These are phyloP conservation scores for Micromesistius poutassou DNA, from an alignment of 2,797 vertebrate species.

Conservation along the genomic window DNA sequence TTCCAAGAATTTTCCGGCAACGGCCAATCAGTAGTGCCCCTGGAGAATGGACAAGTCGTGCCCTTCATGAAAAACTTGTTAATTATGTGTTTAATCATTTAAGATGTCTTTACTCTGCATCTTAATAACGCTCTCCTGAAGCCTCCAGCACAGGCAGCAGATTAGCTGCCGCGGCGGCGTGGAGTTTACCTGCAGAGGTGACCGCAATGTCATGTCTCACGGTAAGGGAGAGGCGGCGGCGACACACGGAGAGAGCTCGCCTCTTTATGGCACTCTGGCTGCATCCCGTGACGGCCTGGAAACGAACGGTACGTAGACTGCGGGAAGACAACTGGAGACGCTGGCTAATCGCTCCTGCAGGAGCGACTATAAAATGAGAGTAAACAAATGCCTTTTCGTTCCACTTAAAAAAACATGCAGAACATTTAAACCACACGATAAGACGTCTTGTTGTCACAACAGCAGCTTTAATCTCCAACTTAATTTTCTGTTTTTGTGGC, in stretches of 20 bases:
- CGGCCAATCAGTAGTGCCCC: slow-evolving; percentile 38
- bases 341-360: background rate
- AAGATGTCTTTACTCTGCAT: slow-evolving; percentile 63
- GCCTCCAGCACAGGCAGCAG: slow-evolving; percentile 51
- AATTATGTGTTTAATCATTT: slow-evolving; percentile 69
- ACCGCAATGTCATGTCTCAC: slow-evolving; percentile 60
- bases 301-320: slow-evolving; percentile 25
- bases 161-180: slow-evolving; percentile 42
- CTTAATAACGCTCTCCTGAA: slow-evolving; percentile 59
- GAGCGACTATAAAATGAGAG: background rate
- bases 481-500: background rate
- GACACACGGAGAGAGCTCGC: slow-evolving; percentile 13
- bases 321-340: slow-evolving; percentile 31
- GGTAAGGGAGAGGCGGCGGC: slow-evolving; percentile 32
- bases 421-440: no score
- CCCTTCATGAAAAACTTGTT: slow-evolving; percentile 61
- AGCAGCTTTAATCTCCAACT: background rate
- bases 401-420: no score
- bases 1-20: background rate
- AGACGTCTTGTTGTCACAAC: no score
- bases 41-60: slow-evolving; percentile 57
- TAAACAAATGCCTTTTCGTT: no score
- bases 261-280: no score
- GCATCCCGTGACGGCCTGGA: slow-evolving; percentile 5
- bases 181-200: slow-evolving; percentile 61